Base-by-base conservation (phyloP, 2,113 vertebrate genomes). In the Nothoprocta perdicaria region DNA sequence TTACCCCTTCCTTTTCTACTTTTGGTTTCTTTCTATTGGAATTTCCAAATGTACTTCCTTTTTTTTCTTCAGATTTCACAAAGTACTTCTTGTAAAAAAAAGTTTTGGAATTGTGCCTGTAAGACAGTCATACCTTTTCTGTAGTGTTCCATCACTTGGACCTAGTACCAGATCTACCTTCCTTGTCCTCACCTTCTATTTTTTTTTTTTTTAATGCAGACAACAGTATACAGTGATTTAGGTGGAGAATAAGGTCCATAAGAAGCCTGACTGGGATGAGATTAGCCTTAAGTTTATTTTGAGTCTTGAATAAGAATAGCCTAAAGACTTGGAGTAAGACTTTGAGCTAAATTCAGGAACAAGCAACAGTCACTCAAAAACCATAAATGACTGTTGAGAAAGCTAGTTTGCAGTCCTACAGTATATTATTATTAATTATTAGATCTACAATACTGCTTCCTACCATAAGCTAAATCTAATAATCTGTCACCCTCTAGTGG, bases 401-500 rank as follows among this genome's bases (percentile, higher is more conserved):
- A 94, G 31, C 29, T 79, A 14, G 16, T 89, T 71, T 75, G 33
- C 41, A 19, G n/a, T 61, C 41, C 33, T 29, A 14, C 11, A n/a
- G 53, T 18, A 29, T 9, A 33, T 31, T 55, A 0, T 38, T 38
- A 38, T 38, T 38, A 38, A 38, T 38, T 9, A 33, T 31, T 55
- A 0, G 3, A 52, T 63, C 19, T 71, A 45, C 60, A 83, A 22
- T 57, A 10, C 21, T 12, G 35, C 27, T 2, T 5, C 40, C 27
- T 67, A 27, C 63, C 33, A 46, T 41, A 57, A 77, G 35, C 27
- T 80, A 88, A 90, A 69, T 80, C 43, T 67, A 61, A 87, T 94
- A 91, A 83, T 93, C 72, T 96, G 68, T 95, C 89, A 93, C 95
- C 94, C 92, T 91, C 94, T 96, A 95, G 87, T 82, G 92, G 92